Evolutionary conservation across 2,888 invertebrate genomes (phyloP).

Genomic region (Ochropacha duplaris): DNA sequence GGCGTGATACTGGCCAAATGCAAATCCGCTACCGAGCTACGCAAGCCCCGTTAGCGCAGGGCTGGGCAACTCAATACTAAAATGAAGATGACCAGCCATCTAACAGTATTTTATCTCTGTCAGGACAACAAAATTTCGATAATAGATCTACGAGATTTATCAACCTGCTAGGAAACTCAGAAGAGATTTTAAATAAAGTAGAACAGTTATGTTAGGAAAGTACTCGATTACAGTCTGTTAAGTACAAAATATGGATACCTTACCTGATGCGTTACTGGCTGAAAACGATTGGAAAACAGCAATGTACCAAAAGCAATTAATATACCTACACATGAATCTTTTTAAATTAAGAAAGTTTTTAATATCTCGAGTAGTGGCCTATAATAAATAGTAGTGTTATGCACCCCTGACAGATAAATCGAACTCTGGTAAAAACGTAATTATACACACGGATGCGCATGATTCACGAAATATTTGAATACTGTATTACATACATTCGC

Average conservation of each 20-base stretch:
- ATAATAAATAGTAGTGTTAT: conserved; percentile 18
- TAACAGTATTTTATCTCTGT: too few relatives aligned
- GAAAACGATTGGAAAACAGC: too few relatives aligned
- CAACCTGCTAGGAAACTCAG: too few relatives aligned
- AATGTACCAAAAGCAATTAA: not conserved
- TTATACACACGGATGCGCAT: conserved; percentile 72
- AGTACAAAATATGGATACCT: too few relatives aligned
- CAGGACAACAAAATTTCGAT: too few relatives aligned
- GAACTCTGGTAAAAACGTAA: conserved; percentile 64
- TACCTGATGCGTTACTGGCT: too few relatives aligned
- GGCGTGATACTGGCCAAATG: conserved; percentile 58
- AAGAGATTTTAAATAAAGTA: too few relatives aligned
- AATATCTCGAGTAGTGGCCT: not conserved
- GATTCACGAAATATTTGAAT: conserved; percentile 73
- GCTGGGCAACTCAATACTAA: conserved; percentile 21
- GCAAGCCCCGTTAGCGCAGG: conserved; percentile 58
- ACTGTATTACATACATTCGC: conserved; percentile 59
- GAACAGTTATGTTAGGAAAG: too few relatives aligned
- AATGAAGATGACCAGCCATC: not conserved
- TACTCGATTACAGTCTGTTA: too few relatives aligned
- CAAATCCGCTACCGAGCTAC: conserved; percentile 67
- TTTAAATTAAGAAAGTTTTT: not conserved
- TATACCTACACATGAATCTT: not conserved
- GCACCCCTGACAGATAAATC: conserved; percentile 60
- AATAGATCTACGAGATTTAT: too few relatives aligned